Base-by-base conservation (phyloP, 1,140 invertebrate species). In the Penaeus indicus region DNA sequence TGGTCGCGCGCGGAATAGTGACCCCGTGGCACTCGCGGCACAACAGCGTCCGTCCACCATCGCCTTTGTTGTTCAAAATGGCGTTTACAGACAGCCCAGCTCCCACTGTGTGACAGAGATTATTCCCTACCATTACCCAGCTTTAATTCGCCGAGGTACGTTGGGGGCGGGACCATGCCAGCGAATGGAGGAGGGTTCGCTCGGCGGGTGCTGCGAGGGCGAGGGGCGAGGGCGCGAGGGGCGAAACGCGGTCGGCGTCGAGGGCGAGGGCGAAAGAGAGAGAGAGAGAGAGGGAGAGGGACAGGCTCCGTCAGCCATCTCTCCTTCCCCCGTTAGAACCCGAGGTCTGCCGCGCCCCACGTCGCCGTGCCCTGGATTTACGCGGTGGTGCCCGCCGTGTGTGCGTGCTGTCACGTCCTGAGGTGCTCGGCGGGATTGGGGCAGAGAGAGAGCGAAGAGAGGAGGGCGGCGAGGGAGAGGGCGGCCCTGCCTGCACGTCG, bases 41-140 rank as follows among this genome's bases (percentile, higher is more conserved):
- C 78, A 47, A 47, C 78, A 80, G 60, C 42, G 42, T 54, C 78
- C 32, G 78, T 80, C 42, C 18, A 32, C 72, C 72, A 61, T 88
- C 86, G 86, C 69, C 87, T 88, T 84, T 88, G 87, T 88, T 88
- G 87, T 88, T 88, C 87, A 88, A 88, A 88, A 88, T 88, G 87
- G 87, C 87, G 87, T 84, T 84, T 63, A 84, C 67, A 78, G 80
- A 84, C 86, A 42, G 54, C 54, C 64, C 21, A 22, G 54, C 32
- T 27, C 64, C 16, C 22, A 83, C 47, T 78, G 81, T 83, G 64
- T 78, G 25, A 67, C 64, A 47, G 47, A 84, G 25, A n/a, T 67
- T 72, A 64, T 84, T 67, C 32, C 82, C 25, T 5, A 54, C 64
- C 8, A 42, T 25, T 84, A 25, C 27, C 82, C 22, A 72, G 64